Evolutionary conservation across 2,797 vertebrate species (phyloP), one percentile per base, ranked within the genome.

Genomic region (Crenichthys baileyi): DNA sequence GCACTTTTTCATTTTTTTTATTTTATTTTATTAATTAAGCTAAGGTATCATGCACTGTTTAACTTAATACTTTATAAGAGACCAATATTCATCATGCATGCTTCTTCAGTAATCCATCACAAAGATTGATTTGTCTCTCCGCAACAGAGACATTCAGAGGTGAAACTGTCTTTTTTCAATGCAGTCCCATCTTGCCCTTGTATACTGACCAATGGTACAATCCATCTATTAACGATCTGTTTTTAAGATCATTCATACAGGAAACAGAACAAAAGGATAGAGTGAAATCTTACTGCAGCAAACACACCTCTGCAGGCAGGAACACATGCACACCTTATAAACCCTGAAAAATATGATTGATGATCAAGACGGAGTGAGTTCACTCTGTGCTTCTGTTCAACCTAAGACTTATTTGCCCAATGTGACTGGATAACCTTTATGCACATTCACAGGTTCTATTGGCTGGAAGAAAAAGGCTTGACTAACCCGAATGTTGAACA

Each of bases 51-150:
- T 20, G 74, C 75, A 67, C 16, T 80, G 24, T 73, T 63, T 5
- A 51, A 53, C 51, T 48, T 78, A 50, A 82, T 60, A 41, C 75
- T 79, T 72, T 53, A 73, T 20, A n/a, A 24, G 13, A 56, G 79
- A 78, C 56, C 56, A n/a, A 83, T 75, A 90, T 89, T 79, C 50
- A 87, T 89, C 75, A 86, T 70, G 31, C 39, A 16, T 68, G 53
- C 82, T n/a, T 82, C 88, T 86, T 84, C 75, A 80, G 79, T 44
- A 78, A 81, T 88, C 87, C 83, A 75, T 89, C 85, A 87, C 15
- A 68, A 65, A 91, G 89, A 94, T 87, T 83, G 89, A 94, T 94
- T 80, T 79, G 75, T 89, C 72, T 72, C 85, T 91, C 89, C 90
- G 79, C 78, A 73, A 78, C 53, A 70, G 73, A 89, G 87, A 88